phyloP scores from a whole-genome alignment of 2,797 vertebrate species.

The Eulemur coronatus region DNA sequence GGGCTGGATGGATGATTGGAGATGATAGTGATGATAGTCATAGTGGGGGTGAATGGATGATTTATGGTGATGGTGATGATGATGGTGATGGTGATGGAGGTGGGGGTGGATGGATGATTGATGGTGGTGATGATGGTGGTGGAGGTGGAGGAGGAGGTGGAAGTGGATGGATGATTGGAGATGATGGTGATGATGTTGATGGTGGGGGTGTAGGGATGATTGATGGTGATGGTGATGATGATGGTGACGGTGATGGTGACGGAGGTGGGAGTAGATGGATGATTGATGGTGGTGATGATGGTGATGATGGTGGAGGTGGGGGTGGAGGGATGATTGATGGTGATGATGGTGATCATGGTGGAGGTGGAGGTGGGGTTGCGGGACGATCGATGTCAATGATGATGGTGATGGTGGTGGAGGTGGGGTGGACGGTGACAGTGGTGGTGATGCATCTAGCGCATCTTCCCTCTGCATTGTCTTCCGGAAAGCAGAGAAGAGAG shows the following conservation, averaged over 20 bases:
- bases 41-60: rapidly evolving
- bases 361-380: rapidly evolving
- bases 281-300: rapidly evolving
- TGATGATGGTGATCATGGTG: rapidly evolving
- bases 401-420: rapidly evolving
- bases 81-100: rapidly evolving
- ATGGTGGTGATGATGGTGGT: rapidly evolving
- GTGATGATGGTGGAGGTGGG: too few relatives aligned
- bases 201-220: too few relatives aligned
- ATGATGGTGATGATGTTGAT: too few relatives aligned
- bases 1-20: rapidly evolving
- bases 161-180: too few relatives aligned
- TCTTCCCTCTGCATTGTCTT: background rate
- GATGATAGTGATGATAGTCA: too few relatives aligned
- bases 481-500: background rate
- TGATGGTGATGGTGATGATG: rapidly evolving
- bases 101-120: too few relatives aligned
- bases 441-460: too few relatives aligned
- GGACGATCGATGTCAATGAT: rapidly evolving
- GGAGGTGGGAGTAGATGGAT: too few relatives aligned
- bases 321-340: rapidly evolving
- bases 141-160: too few relatives aligned
- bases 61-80: rapidly evolving
- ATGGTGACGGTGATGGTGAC: rapidly evolving
- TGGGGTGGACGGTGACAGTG: background rate